Conservation (phyloP, 2,797 vertebrate species). For the Mallotus villosus region DNA sequence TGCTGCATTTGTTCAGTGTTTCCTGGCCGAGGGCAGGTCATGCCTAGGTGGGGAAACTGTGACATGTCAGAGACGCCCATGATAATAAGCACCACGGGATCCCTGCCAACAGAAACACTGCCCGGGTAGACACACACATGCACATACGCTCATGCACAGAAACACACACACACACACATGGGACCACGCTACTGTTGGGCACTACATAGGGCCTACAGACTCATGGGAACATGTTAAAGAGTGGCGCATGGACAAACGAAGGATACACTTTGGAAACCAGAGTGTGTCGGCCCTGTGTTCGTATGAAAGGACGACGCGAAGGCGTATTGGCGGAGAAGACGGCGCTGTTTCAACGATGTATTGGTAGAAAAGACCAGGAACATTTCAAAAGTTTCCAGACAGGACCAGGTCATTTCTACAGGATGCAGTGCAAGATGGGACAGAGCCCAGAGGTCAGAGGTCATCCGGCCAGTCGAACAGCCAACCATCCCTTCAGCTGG, state of each 20-base stretch:
- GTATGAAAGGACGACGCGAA: not conserved
- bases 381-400: no score
- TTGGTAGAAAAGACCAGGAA: not conserved
- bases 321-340: not conserved
- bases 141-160: not conserved
- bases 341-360: not conserved
- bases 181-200: not conserved
- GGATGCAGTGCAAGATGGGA: not conserved
- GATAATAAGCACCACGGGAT: conserved; percentile 51
- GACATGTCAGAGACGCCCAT: conserved; percentile 68
- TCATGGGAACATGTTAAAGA: not conserved
- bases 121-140: conserved; percentile 10
- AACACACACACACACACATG: conserved; percentile 1
- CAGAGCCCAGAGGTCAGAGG: not conserved
- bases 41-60: conserved; percentile 60
- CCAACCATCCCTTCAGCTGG: not conserved
- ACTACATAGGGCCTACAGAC: not conserved
- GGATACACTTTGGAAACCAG: no score
- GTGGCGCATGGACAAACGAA: no score
- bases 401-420: not conserved
- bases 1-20: conserved; percentile 59
- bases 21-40: conserved; percentile 64
- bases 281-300: not conserved
- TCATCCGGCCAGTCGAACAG: not conserved
- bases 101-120: conserved; percentile 49